A percentile compares a stretch with the other conserved stretches of the same genome.
phyloP scores from a whole-genome alignment of 2,888 invertebrate genomes.

The Lepeophtheirus nordmannii region DNA sequence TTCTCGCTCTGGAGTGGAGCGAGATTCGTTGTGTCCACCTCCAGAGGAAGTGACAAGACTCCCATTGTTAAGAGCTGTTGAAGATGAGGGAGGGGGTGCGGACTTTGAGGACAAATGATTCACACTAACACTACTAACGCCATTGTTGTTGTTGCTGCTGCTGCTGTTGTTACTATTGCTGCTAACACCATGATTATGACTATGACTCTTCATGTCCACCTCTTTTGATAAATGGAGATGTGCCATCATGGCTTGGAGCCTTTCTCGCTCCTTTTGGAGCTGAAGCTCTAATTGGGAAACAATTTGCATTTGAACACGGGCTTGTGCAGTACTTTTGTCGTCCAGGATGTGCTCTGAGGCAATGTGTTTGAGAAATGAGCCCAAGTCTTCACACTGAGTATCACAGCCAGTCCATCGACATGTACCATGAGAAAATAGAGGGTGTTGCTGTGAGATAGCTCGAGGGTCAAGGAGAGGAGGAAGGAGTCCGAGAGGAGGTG shows the following conservation, averaged over 20 bases:
- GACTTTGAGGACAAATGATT: neutral
- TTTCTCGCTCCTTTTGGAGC: conserved; percentile 76
- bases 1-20: conserved; percentile 1
- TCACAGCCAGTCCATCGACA: conserved; percentile 99
- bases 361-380: conserved; percentile 52
- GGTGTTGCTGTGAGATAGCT: conserved; percentile 39
- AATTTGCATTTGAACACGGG: conserved; percentile 92
- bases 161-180: neutral
- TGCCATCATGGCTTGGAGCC: conserved; percentile 33
- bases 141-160: neutral
- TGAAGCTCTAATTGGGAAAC: conserved; percentile 81
- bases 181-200: neutral
- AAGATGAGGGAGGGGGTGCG: too few relatives aligned
- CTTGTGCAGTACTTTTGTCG: conserved; percentile 87
- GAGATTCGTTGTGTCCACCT: neutral
- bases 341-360: conserved; percentile 81
- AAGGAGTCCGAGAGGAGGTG: neutral
- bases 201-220: neutral
- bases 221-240: conserved; percentile 22
- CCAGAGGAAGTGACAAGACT: neutral
- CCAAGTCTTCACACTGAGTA: conserved; percentile 43
- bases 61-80: neutral
- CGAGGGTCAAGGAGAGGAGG: neutral
- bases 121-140: neutral
- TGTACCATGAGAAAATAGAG: conserved; percentile 77